Evolutionary conservation across 2,113 vertebrate species (phyloP).

Genomic region (Nothoprocta perdicaria): DNA sequence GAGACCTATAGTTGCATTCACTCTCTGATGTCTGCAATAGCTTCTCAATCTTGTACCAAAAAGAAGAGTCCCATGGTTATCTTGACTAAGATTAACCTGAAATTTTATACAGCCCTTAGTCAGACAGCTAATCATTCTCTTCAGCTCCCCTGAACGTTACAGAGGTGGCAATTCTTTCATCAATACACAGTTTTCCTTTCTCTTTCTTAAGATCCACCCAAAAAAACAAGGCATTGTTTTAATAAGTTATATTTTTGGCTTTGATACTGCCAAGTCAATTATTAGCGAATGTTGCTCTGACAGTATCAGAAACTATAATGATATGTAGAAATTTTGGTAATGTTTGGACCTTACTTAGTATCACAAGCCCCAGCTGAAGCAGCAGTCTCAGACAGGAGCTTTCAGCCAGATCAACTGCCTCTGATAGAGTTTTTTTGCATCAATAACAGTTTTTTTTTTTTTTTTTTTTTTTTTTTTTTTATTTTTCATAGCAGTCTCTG

Average conservation of each 20-base stretch:
- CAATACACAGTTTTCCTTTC: not conserved
- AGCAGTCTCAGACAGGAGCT: not conserved
- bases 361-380: not conserved
- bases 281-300: not conserved
- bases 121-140: not conserved
- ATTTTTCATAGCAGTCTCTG: not conserved
- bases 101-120: not conserved
- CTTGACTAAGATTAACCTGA: not conserved
- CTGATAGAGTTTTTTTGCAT: not conserved
- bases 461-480: too few species aligned
- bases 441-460: not conserved
- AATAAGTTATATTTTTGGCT: not conserved
- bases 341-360: not conserved
- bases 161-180: not conserved
- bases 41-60: not conserved
- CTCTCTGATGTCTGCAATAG: not conserved
- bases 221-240: not conserved
- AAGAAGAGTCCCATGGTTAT: not conserved
- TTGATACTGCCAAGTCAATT: not conserved
- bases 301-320: not conserved
- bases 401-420: not conserved
- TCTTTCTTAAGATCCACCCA: not conserved
- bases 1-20: not conserved
- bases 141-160: not conserved
- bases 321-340: not conserved